Conservation (phyloP, 2,888 invertebrate genomes). For the Uropetala carovei region DNA sequence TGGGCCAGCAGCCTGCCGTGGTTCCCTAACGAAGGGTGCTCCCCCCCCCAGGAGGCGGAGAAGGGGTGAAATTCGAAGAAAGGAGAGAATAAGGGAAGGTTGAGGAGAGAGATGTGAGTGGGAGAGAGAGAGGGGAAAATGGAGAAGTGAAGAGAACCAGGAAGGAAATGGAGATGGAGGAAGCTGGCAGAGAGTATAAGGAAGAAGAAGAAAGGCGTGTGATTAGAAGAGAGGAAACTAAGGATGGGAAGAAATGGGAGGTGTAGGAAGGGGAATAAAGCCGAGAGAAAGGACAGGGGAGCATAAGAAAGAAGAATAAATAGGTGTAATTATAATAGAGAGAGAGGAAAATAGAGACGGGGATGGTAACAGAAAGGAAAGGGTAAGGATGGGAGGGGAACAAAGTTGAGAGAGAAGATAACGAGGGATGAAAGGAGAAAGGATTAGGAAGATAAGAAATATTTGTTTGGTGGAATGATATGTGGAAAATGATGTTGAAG, state of each 20-base stretch:
- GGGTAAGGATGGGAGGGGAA: not conserved
- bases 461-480: no score
- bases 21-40: not conserved
- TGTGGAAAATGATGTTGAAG: no score
- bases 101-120: no score
- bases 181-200: not conserved
- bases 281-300: no score
- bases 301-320: not conserved
- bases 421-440: not conserved
- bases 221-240: no score
- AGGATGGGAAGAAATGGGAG: no score
- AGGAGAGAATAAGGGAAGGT: no score
- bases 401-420: not conserved
- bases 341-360: not conserved
- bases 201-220: no score
- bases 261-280: no score
- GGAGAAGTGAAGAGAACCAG: not conserved
- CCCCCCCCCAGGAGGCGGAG: not conserved
- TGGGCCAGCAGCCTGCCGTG: constrained; percentile 8
- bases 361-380: not conserved
- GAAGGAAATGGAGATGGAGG: not conserved
- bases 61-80: not conserved
- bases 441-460: not conserved
- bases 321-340: not conserved
- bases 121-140: no score